Evolutionary conservation across 1,140 invertebrate genomes (phyloP).

Genomic region (Venustaconcha ellipsiformis): DNA sequence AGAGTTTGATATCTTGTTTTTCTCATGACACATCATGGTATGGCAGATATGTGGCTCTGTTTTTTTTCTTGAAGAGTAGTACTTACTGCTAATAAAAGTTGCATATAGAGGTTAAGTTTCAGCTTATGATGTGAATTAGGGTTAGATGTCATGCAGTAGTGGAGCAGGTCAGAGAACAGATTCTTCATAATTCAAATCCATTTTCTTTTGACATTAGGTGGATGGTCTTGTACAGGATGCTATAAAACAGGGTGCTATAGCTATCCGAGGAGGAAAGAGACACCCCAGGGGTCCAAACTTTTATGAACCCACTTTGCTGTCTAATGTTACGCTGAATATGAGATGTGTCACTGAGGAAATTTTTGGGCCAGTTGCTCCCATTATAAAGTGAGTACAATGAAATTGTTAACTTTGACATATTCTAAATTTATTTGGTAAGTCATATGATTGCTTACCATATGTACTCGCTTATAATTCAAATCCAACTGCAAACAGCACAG

Average conservation of each 20-base stretch:
- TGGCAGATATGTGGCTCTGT: too few species aligned
- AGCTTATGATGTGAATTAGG: too few species aligned
- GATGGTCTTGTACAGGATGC: conserved; percentile 86
- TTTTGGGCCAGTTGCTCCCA: conserved; percentile 93
- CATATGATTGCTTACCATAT: too few species aligned
- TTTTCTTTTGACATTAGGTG: conserved; percentile 69
- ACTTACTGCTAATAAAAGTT: too few species aligned
- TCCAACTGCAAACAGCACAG: not conserved
- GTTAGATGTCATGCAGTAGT: not conserved
- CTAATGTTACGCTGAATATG: conserved; percentile 85
- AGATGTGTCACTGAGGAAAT: conserved; percentile 90
- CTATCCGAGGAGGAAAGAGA: conserved; percentile 84
- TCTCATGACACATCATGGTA: too few species aligned
- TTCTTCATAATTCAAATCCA: not conserved
- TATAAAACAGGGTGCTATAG: conserved; percentile 84
- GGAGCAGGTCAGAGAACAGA: not conserved
- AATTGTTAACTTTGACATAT: too few species aligned
- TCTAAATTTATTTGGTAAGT: too few species aligned
- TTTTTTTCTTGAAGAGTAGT: too few species aligned
- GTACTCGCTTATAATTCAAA: not conserved
- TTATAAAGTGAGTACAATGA: conserved; percentile 76
- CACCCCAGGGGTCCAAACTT: conserved; percentile 81
- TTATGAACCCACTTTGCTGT: conserved; percentile 92
- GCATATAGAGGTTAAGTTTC: too few species aligned
- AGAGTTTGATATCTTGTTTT: too few species aligned